Evolutionary conservation across 30 jellyfish, hydroid and myxozoan species (phyloP).

Genomic region (Aurelia coerulea): DNA sequence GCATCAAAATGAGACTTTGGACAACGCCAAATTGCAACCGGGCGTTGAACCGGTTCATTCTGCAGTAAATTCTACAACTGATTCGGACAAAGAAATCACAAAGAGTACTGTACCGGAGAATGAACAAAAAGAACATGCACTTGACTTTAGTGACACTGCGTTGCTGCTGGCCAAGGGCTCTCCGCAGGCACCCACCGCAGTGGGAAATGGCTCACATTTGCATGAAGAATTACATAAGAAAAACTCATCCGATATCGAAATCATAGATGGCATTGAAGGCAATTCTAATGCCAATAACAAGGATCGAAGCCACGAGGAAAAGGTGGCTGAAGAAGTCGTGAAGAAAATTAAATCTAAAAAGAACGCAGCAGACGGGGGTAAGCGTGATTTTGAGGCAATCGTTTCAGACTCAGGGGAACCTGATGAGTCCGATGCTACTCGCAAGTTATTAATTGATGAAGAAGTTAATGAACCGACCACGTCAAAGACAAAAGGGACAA

Average conservation of each 20-base stretch:
- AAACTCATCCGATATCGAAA: not conserved
- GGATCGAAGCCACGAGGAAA: not conserved
- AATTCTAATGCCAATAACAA: not conserved
- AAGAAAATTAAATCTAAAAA: not conserved
- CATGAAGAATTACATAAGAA: not conserved
- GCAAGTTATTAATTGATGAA: not conserved
- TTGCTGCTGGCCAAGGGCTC: too few species aligned
- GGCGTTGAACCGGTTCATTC: too few species aligned
- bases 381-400: slow-evolving; percentile 2
- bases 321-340: not conserved
- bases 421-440: not conserved
- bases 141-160: too few species aligned
- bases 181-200: too few species aligned
- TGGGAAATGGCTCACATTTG: too few species aligned
- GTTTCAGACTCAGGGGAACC: not conserved
- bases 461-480: not conserved
- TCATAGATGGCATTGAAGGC: not conserved
- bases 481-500: not conserved
- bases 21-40: too few species aligned
- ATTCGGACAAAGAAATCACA: too few species aligned
- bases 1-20: too few species aligned
- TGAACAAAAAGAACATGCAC: too few species aligned
- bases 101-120: too few species aligned
- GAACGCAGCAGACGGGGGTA: slow-evolving; percentile 28
- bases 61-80: too few species aligned